Percentiles rank a stretch among this genome's conserved stretches.
Evolutionary conservation across 2,888 invertebrate species (phyloP).

Genomic region (Clivina fossor): DNA sequence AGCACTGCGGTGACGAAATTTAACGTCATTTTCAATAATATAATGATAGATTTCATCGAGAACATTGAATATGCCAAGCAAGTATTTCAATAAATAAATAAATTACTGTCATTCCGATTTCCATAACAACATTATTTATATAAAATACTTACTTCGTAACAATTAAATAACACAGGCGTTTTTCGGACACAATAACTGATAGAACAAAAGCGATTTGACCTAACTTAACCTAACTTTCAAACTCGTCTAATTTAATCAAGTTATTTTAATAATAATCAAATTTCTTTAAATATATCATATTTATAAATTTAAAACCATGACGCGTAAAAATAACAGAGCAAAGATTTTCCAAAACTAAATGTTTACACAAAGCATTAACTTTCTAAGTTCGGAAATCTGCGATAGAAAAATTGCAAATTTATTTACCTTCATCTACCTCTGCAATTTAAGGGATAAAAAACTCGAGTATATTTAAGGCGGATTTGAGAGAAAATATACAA

Average conservation of each 20-base stretch:
- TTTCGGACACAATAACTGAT: too few species aligned
- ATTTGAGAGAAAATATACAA: constrained; percentile 32
- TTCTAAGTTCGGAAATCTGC: background rate
- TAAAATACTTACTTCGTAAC: too few species aligned
- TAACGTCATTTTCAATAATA: constrained; percentile 18
- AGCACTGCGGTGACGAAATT: constrained; percentile 12
- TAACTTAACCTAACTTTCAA: too few species aligned
- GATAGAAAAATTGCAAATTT: constrained; percentile 2
- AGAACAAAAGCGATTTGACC: constrained; percentile 25
- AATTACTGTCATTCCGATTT: too few species aligned
- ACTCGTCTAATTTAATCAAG: too few species aligned
- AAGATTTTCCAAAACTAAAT: constrained; percentile 14
- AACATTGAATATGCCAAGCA: too few species aligned
- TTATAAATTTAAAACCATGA: constrained; percentile 34
- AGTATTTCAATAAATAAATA: too few species aligned
- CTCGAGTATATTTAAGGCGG: constrained; percentile 27
- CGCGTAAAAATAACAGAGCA: constrained; percentile 32
- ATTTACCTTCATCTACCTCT: constrained; percentile 38
- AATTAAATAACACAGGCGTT: constrained; percentile 29
- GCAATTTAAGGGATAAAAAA: constrained; percentile 34
- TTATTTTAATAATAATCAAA: too few species aligned
- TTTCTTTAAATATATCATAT: too few species aligned
- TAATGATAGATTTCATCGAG: too few species aligned
- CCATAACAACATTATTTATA: background rate
- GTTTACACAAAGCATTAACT: background rate